Conservation (phyloP, 1,140 invertebrate species). For the Brevipalpus yothersi region DNA sequence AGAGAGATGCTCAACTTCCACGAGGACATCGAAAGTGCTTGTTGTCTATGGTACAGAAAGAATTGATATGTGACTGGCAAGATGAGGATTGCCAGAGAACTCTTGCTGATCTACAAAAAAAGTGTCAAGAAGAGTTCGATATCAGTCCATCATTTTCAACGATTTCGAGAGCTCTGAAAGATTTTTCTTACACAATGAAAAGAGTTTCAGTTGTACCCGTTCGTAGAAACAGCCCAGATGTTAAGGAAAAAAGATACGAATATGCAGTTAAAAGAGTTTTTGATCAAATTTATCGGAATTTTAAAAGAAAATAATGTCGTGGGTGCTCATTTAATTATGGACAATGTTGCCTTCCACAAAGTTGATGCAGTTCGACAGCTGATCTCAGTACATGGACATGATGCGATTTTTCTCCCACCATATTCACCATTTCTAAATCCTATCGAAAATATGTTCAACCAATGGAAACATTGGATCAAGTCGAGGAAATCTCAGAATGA, state of each 20-base stretch:
- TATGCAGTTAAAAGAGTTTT: background rate
- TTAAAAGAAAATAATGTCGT: too few relatives aligned
- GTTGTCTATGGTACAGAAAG: too few relatives aligned
- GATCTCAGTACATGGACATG: background rate
- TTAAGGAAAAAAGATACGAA: background rate
- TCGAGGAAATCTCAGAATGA: background rate
- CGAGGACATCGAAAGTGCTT: too few relatives aligned
- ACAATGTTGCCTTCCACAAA: background rate
- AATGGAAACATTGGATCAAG: background rate
- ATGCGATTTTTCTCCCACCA: background rate
- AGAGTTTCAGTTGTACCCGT: background rate
- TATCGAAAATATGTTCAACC: background rate
- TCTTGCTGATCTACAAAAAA: background rate
- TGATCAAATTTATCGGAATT: background rate
- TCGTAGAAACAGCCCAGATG: background rate
- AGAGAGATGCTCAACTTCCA: too few relatives aligned
- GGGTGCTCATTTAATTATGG: too few relatives aligned
- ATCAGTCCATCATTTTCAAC: background rate
- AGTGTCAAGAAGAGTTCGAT: background rate
- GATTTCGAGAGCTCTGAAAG: background rate
- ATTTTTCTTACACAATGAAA: background rate
- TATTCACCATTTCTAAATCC: slow-evolving; percentile 1
- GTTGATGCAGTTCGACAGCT: background rate
- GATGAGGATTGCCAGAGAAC: background rate
- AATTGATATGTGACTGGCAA: background rate